Evolutionary conservation across 1,140 invertebrate genomes (phyloP).

Genomic region (Cataglyphis hispanica): DNA sequence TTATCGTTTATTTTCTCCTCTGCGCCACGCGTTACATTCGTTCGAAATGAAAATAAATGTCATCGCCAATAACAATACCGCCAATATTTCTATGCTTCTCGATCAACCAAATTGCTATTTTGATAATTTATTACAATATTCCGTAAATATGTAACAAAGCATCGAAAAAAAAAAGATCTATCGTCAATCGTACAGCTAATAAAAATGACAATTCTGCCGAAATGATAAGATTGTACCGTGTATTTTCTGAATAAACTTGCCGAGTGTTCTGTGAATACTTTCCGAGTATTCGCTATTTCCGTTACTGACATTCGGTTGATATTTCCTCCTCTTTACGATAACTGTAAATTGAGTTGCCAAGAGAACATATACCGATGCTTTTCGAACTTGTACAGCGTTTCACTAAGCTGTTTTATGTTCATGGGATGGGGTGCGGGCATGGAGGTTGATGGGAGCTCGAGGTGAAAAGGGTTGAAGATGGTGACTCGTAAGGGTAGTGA

Average conservation of each 20-base stretch:
- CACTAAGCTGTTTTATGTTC: conserved; percentile 51
- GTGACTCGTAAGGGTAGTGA: conserved; percentile 70
- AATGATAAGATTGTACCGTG: not conserved
- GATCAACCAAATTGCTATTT: conserved; percentile 24
- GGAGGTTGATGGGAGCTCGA: conserved; percentile 54
- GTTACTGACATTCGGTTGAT: conserved; percentile 44
- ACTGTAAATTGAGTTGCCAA: conserved; percentile 61
- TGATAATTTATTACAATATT: conserved; percentile 10
- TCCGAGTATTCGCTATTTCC: conserved; percentile 39
- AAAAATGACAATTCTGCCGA: conserved; percentile 14
- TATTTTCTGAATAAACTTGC: conserved; percentile 26
- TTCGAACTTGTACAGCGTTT: conserved; percentile 50
- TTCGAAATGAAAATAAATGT: conserved; percentile 16
- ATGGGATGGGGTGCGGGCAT: conserved; percentile 36
- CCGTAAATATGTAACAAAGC: not conserved
- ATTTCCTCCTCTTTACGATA: conserved; percentile 54
- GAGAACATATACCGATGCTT: conserved; percentile 48
- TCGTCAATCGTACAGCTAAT: not conserved
- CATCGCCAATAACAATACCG: not conserved
- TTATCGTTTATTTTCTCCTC: conserved; percentile 28
- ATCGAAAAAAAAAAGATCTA: not conserved
- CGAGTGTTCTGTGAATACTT: not conserved
- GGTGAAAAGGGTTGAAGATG: conserved; percentile 66
- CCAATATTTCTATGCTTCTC: not conserved
- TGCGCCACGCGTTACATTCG: not conserved